A percentile compares a stretch with the other conserved stretches of the same genome.
phyloP scores from a whole-genome alignment of 2,113 vertebrate species.

The Salminus brasiliensis region DNA sequence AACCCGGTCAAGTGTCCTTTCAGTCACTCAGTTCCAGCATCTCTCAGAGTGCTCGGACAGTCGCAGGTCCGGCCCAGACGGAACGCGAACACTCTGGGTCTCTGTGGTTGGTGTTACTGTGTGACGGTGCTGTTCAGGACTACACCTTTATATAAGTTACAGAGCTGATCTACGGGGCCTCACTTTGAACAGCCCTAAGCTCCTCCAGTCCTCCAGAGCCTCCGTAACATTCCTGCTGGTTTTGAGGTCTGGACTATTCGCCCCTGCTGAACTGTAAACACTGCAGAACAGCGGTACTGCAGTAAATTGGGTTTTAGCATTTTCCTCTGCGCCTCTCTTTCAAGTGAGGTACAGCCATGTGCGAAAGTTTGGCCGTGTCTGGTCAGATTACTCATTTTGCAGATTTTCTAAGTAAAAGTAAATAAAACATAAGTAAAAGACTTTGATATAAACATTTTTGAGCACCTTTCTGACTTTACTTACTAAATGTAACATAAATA shows the following conservation, averaged over 20 bases:
- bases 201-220: background rate
- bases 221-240: background rate
- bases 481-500: too few species aligned
- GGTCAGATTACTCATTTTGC: too few species aligned
- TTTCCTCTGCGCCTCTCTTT: too few species aligned
- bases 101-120: too few species aligned
- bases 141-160: too few species aligned
- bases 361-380: too few species aligned
- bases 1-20: background rate
- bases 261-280: slow-evolving; percentile 1
- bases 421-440: too few species aligned
- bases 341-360: too few species aligned
- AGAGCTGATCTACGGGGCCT: background rate
- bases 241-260: background rate
- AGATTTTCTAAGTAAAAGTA: too few species aligned
- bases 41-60: background rate
- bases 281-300: background rate
- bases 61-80: background rate
- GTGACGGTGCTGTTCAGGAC: too few species aligned
- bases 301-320: background rate
- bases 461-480: too few species aligned
- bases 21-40: background rate
- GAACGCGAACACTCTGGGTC: background rate
- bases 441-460: too few species aligned
- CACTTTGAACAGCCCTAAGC: background rate